Evolutionary conservation across 2,113 vertebrate genomes (phyloP), one percentile per base, ranked within the genome.

Genomic region (Coturnix japonica): DNA sequence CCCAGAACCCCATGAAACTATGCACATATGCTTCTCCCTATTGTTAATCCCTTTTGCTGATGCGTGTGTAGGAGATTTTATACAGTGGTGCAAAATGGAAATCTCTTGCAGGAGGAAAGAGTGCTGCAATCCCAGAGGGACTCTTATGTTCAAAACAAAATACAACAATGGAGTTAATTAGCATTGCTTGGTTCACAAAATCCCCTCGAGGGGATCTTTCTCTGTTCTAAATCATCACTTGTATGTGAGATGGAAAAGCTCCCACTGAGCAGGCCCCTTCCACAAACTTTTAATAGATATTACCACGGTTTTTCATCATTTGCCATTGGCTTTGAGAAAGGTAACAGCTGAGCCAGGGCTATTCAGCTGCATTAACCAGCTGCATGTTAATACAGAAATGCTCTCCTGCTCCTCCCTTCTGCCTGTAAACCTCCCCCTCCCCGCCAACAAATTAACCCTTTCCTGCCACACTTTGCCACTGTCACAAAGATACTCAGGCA

Each of bases 121-220:
- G 86, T 65, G 85, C 91, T 94, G 94, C 91, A 87, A 64, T 93
- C 90, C 96, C 94, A 94, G 90, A 95, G 96, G 96, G 95, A 94
- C 87, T 93, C 83, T 95, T 93, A 91, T 75, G 92, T 95, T 95
- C 95, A 97, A 97, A 98, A 97, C 95, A 94, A 96, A 97, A 95
- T 91, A 89, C 92, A 97, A 97, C 97, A 97, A 95, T 97, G 95
- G 96, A 95, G 96, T 96, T 97, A 94, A 98, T 98, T 97, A 97
- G 96, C 97, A 96, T 97, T 89, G 93, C 94, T 85, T 87, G 95
- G 96, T 95, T 97, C 97, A 97, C 91, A 97, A 95, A 95, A 90
- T 95, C 89, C 94, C 94, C 96, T 96, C 53, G 87, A 91, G 96
- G 96, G 96, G 92, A 96, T 96, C 95, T 92, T 96, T 94, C 81